Evolutionary conservation across 2,888 invertebrate species (phyloP).

Genomic region (Nephrotoma appendiculata): DNA sequence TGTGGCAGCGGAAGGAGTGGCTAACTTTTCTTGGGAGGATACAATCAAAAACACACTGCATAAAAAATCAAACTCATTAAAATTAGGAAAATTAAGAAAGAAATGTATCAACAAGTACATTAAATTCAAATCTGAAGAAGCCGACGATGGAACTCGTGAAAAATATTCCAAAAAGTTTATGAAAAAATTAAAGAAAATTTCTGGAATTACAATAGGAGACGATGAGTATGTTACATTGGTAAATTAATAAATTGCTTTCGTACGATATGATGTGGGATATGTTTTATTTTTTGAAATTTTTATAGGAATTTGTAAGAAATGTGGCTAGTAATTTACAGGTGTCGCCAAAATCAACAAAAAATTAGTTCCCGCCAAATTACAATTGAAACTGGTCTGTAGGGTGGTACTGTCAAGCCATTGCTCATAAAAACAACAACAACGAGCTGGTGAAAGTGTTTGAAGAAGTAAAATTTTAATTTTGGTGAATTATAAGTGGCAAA

Average conservation of each 20-base stretch:
- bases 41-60: background rate
- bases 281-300: background rate
- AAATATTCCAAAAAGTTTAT: slow-evolving; percentile 55
- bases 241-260: background rate
- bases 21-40: slow-evolving; percentile 19
- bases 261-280: background rate
- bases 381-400: background rate
- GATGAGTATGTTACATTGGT: slow-evolving; percentile 22
- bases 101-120: slow-evolving; percentile 53
- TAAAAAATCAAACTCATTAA: background rate
- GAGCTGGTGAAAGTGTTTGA: background rate
- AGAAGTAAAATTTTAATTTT: background rate
- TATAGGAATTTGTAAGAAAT: background rate
- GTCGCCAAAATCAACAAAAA: background rate
- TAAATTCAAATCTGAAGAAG: slow-evolving; percentile 28
- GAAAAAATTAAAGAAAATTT: slow-evolving; percentile 49
- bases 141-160: slow-evolving; percentile 37
- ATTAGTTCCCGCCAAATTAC: background rate
- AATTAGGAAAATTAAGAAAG: slow-evolving; percentile 56
- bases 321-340: background rate
- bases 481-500: background rate
- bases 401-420: background rate
- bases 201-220: slow-evolving; percentile 45
- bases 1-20: slow-evolving; percentile 17
- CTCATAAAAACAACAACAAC: background rate